These are phyloP conservation scores for Drosophila helvetica DNA, from an alignment of 2,888 invertebrate species.

Conservation along the genomic window DNA sequence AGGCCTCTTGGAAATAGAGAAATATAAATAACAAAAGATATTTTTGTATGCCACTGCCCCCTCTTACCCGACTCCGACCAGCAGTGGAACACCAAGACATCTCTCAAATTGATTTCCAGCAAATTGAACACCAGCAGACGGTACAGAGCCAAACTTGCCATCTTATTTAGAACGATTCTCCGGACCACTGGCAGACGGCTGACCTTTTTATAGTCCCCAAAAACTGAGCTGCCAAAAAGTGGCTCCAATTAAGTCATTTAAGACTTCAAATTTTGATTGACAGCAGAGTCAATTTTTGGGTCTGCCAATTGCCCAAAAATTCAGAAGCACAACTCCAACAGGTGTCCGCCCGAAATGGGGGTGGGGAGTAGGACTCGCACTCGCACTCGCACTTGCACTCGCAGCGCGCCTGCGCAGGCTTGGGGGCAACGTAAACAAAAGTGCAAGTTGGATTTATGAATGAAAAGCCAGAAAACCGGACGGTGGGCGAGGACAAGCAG, in stretches of 20 bases:
- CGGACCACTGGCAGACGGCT: background rate
- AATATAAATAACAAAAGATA: background rate
- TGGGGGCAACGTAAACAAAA: conserved; percentile 58
- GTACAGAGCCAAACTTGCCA: conserved; percentile 53
- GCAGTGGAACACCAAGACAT: conserved; percentile 77
- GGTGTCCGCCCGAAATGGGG: conserved; percentile 6
- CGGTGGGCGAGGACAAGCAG: conserved; percentile 1
- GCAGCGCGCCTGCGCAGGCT: conserved; percentile 61
- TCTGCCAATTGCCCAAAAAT: background rate
- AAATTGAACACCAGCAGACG: conserved; percentile 76
- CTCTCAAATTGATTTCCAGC: conserved; percentile 58
- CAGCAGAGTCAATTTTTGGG: conserved; percentile 34
- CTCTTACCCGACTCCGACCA: conserved; percentile 67
- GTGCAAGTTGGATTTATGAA: conserved; percentile 65
- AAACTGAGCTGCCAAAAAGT: conserved; percentile 3
- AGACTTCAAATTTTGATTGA: conserved; percentile 32
- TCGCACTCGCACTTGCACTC: background rate
- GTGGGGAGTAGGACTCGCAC: background rate
- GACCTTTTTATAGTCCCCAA: conserved; percentile 54
- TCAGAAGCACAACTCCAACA: conserved; percentile 18
- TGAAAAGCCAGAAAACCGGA: conserved; percentile 43
- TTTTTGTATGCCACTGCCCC: too few relatives aligned
- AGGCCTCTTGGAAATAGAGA: conserved; percentile 50
- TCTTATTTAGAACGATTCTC: conserved; percentile 7
- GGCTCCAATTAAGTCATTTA: conserved; percentile 56